Base-by-base conservation (phyloP, 2,113 vertebrate species). In the Alethe castanea region DNA sequence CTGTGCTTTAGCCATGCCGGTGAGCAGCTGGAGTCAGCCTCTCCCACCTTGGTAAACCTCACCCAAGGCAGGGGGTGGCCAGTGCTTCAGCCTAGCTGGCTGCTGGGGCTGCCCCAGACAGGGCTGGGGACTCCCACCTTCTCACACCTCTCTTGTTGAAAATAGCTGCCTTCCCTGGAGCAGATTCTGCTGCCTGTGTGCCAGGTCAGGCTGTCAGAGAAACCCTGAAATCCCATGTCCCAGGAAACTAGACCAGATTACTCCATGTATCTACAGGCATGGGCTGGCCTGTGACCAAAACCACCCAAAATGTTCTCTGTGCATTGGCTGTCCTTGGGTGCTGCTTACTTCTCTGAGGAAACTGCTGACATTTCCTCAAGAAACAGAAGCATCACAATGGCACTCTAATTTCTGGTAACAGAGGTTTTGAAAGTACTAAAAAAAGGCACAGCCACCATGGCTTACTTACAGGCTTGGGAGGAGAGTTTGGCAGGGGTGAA, bases 401-500 rank as follows among this genome's bases (percentile, higher is more conserved):
- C 14, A 7, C 31, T 66, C 56, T 73, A 26, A 42, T 78, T 86
- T 73, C 47, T 77, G 57, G 33, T 52, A 90, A n/a, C 17, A 72
- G 42, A 72, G 36, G n/a, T 64, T 85, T 82, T 88, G 62, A 50
- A 50, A 35, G 15, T 11, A 36, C 67, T 93, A 83, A 90, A 94
- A 94, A 76, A 73, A 56, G 53, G 56, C 79, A 70, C 5, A 83
- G 16, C 76, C 33, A 44, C 64, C 61, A n/a, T 45, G 69, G 56
- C 77, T 86, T 92, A 29, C 71, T 94, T 93, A 61, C 25, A 77
- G 62, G 31, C 24, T 10, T 88, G 47, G 76, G 76, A 92, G 76
- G 56, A 80, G 69, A 15, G 47, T 62, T 84, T 95, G 94, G 94
- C 92, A 93, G 73, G 65, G 47, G 82, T 62, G 54, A 88, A 89